phyloP scores from a whole-genome alignment of 2,888 invertebrate species.

The Drosophila pseudotakahashii region DNA sequence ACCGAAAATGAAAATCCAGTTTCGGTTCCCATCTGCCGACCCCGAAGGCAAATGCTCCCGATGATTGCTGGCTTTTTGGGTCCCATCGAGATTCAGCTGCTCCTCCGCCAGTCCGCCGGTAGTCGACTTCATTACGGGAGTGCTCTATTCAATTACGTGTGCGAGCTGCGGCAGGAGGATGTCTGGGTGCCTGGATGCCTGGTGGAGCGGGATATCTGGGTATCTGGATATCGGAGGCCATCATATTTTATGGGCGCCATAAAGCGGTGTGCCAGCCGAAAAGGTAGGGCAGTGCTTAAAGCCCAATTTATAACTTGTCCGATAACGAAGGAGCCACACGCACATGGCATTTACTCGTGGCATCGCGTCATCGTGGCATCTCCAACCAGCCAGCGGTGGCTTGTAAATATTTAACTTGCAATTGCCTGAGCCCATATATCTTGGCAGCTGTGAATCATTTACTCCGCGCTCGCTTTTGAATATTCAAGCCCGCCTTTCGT shows the following conservation, averaged over 20 bases:
- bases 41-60: constrained; percentile 9
- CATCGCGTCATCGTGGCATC: constrained; percentile 13
- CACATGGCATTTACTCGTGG: constrained; percentile 33
- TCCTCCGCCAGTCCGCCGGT: constrained; percentile 46
- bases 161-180: constrained; percentile 12
- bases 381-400: constrained; percentile 18
- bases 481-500: constrained; percentile 37
- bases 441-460: constrained; percentile 62
- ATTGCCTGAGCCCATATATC: constrained; percentile 52
- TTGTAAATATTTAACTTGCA: constrained; percentile 73
- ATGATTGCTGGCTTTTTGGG: constrained; percentile 25
- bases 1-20: constrained; percentile 29
- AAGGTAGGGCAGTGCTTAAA: constrained; percentile 36
- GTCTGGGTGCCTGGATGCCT: neutral
- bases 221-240: constrained; percentile 34
- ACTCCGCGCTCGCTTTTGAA: constrained; percentile 54
- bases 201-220: neutral
- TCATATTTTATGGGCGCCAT: constrained; percentile 57
- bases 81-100: constrained; percentile 23
- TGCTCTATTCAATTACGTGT: constrained; percentile 56
- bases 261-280: constrained; percentile 31
- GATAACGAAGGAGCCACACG: constrained; percentile 48
- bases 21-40: neutral
- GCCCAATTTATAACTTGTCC: constrained; percentile 54
- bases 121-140: constrained; percentile 67